Conservation (phyloP, 2,888 invertebrate species). For the Erebia ligea region DNA sequence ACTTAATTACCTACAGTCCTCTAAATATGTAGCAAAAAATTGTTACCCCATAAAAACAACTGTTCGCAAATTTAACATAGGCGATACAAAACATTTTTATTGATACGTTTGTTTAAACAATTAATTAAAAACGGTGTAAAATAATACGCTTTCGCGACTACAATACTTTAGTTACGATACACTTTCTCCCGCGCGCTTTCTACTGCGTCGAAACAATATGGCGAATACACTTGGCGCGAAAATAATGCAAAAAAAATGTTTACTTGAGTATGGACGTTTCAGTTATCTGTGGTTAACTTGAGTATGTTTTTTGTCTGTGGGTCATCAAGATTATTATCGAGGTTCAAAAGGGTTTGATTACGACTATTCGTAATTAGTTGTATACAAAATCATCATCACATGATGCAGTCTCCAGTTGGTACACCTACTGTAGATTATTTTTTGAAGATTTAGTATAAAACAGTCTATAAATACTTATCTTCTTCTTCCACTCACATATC, state of each 20-base stretch:
- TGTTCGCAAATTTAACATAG: not conserved
- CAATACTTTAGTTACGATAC: constrained; percentile 23
- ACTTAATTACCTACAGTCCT: no score
- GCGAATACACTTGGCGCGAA: not conserved
- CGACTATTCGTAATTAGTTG: no score
- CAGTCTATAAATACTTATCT: no score
- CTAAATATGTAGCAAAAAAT: no score
- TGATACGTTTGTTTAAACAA: not conserved
- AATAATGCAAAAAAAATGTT: not conserved
- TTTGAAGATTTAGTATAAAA: no score
- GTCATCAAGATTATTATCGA: no score
- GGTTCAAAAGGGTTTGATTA: no score
- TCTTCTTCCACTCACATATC: no score
- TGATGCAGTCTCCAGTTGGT: no score
- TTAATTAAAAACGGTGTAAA: constrained; percentile 16
- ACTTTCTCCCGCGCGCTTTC: constrained; percentile 34
- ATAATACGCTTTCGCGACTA: constrained; percentile 36
- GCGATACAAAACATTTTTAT: not conserved
- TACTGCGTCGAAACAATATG: constrained; percentile 16
- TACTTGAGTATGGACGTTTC: not conserved
- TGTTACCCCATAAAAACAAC: no score
- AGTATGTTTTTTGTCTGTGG: not conserved
- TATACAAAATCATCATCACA: no score
- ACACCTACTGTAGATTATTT: no score
- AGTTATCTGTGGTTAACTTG: not conserved